Conservation (phyloP, 2,888 invertebrate species). For the Megastigmus dorsalis region DNA sequence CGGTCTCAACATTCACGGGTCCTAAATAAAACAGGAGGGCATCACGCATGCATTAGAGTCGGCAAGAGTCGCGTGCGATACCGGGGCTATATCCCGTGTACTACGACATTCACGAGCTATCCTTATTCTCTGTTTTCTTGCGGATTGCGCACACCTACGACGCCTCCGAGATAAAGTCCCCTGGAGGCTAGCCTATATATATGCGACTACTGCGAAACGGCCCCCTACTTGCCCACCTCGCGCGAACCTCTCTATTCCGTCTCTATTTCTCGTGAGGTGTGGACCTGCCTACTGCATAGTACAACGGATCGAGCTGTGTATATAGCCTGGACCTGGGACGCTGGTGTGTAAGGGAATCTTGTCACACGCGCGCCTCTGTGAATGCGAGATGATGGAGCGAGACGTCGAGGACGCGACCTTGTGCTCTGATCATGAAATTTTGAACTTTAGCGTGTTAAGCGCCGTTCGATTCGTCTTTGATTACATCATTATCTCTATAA, state of each 20-base stretch:
- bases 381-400: background rate
- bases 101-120: conserved; percentile 51
- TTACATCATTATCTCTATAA: too few species aligned
- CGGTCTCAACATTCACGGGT: background rate
- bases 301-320: too few species aligned
- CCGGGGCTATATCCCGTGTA: background rate
- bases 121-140: conserved; percentile 48
- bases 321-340: too few species aligned
- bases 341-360: conserved; percentile 53
- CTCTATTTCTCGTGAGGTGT: conserved; percentile 12
- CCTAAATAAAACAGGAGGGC: conserved; percentile 32
- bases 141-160: conserved; percentile 8
- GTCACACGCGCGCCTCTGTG: conserved; percentile 66
- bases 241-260: background rate
- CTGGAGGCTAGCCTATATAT: too few species aligned
- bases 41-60: conserved; percentile 49
- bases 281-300: too few species aligned
- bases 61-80: background rate
- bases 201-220: too few species aligned
- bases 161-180: conserved; percentile 7
- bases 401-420: background rate
- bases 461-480: too few species aligned
- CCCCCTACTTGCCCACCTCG: too few species aligned
- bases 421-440: too few species aligned
- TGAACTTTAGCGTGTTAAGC: too few species aligned